Evolutionary conservation across 2,113 vertebrate genomes (phyloP), one percentile per base, ranked within the genome.

Genomic region (Campylorhamphus procurvoides): DNA sequence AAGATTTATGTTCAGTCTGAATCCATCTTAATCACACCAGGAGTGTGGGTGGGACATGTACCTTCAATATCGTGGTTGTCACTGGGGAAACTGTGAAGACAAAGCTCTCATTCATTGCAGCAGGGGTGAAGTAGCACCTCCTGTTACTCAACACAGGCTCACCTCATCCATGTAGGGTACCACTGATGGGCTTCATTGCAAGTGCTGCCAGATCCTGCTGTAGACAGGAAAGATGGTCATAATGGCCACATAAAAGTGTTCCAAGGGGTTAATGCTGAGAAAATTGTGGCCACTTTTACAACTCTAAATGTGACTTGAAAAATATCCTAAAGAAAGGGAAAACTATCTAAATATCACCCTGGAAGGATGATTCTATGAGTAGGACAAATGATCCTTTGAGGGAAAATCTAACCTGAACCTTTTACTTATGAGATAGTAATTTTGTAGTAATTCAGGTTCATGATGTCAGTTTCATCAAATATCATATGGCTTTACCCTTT

Each of bases 401-500:
- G 71, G 50, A 91, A 86, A 79, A 87, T 75, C 31, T 95, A 91
- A 92, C n/a, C 84, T 95, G 94, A 94, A 93, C 93, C 60, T 88
- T 96, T 97, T 89, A 87, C 49, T 94, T 74, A 64, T 92, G 95
- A 90, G 35, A 73, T 28, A 89, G 24, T 91, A 9, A 78, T 91
- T 94, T 90, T 80, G 47, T 92, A 69, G 63, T 85, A 68, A 75
- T 93, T 94, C 84, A 80, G 74, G 89, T 90, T 95, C 84, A 84
- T 74, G 9, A 69, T 92, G 89, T 93, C 91, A 96, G 64, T 95
- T 88, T 63, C 77, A 80, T 96, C 90, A 89, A 90, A 94, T 77
- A 78, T 73, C 63, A 56, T 81, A 64, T 79, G 69, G 85, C 50
- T 96, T 95, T 95, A 90, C 35, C 56, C 47, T 90, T 94, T 90